A percentile compares a stretch with the other conserved stretches of the same genome.
Evolutionary conservation across 1,140 invertebrate genomes (phyloP).

Genomic region (Drosophila auraria): DNA sequence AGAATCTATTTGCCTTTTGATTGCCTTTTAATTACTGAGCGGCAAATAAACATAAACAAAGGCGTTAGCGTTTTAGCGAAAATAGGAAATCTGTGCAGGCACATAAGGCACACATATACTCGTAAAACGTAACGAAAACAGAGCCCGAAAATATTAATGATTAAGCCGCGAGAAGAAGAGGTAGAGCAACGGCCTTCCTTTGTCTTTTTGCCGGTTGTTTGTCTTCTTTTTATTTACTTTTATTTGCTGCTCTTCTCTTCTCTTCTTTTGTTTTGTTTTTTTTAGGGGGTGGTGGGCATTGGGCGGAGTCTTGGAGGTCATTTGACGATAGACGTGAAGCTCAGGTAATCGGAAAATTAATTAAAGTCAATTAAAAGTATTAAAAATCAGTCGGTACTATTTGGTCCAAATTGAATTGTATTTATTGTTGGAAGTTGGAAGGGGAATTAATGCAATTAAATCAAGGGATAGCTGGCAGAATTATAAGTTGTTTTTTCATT

Average conservation of each 20-base stretch:
- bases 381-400: not conserved
- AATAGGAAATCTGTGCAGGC: conserved; percentile 22
- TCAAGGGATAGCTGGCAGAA: not conserved
- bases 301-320: conserved; percentile 1
- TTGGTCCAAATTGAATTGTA: not conserved
- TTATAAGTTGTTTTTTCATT: too few species aligned
- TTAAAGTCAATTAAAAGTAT: conserved; percentile 14
- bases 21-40: conserved; percentile 78
- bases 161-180: conserved; percentile 24
- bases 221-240: conserved; percentile 13
- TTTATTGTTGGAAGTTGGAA: not conserved
- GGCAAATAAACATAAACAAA: conserved; percentile 77
- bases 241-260: not conserved
- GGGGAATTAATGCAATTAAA: not conserved
- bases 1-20: conserved; percentile 63
- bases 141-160: conserved; percentile 32
- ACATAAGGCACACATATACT: conserved; percentile 1
- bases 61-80: conserved; percentile 21
- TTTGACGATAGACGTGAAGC: not conserved
- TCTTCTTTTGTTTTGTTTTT: not conserved
- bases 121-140: conserved; percentile 5
- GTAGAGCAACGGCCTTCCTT: conserved; percentile 32
- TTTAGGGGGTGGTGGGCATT: not conserved
- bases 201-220: conserved; percentile 27
- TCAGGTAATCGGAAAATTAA: conserved; percentile 5